phyloP scores from a whole-genome alignment of 2,888 invertebrate genomes.

The Tridacna gigas region DNA sequence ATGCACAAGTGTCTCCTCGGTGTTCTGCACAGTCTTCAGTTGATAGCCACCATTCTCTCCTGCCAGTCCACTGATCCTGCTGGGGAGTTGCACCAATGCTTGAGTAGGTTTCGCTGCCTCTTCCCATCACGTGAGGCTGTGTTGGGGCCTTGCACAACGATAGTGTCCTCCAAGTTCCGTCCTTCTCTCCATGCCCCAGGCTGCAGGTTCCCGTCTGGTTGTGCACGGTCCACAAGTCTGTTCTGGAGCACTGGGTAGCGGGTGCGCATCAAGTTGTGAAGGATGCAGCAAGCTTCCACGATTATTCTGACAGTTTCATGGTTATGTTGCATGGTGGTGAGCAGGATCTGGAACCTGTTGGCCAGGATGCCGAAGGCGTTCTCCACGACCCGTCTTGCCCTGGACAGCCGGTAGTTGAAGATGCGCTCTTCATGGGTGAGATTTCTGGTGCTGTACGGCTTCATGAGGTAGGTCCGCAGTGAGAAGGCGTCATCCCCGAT shows the following conservation, averaged over 20 bases:
- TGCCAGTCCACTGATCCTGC: too few relatives aligned
- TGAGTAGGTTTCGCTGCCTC: slow-evolving; percentile 56
- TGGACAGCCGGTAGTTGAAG: too few relatives aligned
- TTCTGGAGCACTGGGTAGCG: too few relatives aligned
- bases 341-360: too few relatives aligned
- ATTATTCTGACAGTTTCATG: slow-evolving; percentile 40
- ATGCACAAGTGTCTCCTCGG: too few relatives aligned
- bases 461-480: too few relatives aligned
- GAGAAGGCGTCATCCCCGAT: not conserved
- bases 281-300: slow-evolving; percentile 32
- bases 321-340: slow-evolving; percentile 55
- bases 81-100: slow-evolving; percentile 31
- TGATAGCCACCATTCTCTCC: not conserved
- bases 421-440: too few relatives aligned
- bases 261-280: slow-evolving; percentile 65
- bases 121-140: slow-evolving; percentile 44
- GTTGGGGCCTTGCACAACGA: slow-evolving; percentile 54
- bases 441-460: too few relatives aligned
- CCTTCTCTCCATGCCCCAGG: slow-evolving; percentile 64
- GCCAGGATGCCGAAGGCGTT: too few relatives aligned
- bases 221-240: slow-evolving; percentile 27
- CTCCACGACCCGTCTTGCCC: too few relatives aligned
- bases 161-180: too few relatives aligned
- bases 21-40: too few relatives aligned
- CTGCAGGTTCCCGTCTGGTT: slow-evolving; percentile 41